These are phyloP conservation scores for Ictidomys tridecemlineatus DNA, from an alignment of 2,113 vertebrate genomes.

Conservation along the genomic window DNA sequence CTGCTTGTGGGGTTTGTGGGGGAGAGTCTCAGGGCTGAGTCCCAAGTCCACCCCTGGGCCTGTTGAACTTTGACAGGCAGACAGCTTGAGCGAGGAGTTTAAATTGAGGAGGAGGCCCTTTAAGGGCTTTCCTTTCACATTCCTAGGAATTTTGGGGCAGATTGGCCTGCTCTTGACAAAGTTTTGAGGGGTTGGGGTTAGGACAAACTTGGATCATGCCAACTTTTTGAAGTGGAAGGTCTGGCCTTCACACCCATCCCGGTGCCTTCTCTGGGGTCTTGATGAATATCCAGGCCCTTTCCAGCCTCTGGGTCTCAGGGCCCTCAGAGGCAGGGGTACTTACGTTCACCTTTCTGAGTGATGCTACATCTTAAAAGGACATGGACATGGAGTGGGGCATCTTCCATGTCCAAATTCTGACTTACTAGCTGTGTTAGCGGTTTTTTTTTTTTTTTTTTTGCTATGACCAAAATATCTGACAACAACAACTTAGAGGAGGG, in stretches of 20 bases:
- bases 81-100: neutral
- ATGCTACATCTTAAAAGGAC: neutral
- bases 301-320: neutral
- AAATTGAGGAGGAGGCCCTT: neutral
- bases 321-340: neutral
- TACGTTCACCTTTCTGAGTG: neutral
- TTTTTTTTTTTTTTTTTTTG: too few species aligned
- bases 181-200: neutral
- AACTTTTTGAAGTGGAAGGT: neutral
- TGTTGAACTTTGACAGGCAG: neutral
- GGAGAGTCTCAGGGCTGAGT: neutral
- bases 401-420: neutral
- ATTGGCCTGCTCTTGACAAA: neutral
- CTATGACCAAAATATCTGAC: too few species aligned
- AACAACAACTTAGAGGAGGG: too few species aligned
- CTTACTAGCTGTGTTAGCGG: neutral
- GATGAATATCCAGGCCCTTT: neutral
- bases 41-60: neutral
- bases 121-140: neutral
- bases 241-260: neutral
- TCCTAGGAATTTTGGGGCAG: neutral
- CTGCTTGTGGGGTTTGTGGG: neutral
- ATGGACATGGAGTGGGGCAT: neutral
- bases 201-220: neutral
- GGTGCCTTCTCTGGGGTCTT: neutral